Percentiles rank a stretch among this genome's conserved stretches.
Conservation (phyloP, 2,888 invertebrate genomes). For the Metalampra italica region DNA sequence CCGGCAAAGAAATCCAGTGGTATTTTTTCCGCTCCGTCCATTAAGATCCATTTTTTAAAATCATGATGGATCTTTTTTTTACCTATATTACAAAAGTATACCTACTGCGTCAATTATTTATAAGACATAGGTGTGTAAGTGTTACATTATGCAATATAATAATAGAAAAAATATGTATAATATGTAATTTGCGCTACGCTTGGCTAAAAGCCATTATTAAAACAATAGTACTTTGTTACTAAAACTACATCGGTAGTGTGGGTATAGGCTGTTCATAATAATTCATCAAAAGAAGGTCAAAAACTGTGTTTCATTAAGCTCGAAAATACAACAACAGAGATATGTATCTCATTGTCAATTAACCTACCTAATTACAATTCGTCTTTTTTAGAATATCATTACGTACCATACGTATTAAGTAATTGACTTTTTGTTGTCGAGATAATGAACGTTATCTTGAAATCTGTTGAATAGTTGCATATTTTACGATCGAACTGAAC, state of each 20-base stretch:
- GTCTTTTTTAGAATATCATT: constrained; percentile 24
- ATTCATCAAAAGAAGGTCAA: constrained; percentile 40
- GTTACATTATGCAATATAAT: too few species aligned
- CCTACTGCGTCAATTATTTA: too few species aligned
- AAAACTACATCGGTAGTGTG: not conserved
- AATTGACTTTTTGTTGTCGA: constrained; percentile 25
- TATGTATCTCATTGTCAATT: constrained; percentile 48
- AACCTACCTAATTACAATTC: constrained; percentile 28
- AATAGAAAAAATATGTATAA: not conserved
- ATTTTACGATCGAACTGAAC: not conserved
- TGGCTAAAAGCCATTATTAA: constrained; percentile 5
- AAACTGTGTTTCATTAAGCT: constrained; percentile 36
- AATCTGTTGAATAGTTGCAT: constrained; percentile 13
- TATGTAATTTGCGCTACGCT: not conserved
- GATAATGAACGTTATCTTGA: constrained; percentile 17
- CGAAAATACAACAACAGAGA: constrained; percentile 33
- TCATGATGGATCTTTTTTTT: too few species aligned
- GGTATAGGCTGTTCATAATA: constrained; percentile 12
- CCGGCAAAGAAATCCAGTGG: too few species aligned
- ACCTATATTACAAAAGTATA: too few species aligned
- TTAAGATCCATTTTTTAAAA: too few species aligned
- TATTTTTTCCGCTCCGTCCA: too few species aligned
- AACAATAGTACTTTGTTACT: constrained; percentile 7
- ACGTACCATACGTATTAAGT: constrained; percentile 19
- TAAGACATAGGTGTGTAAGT: too few species aligned